Evolutionary conservation across 2,113 vertebrate species (phyloP), one percentile per base, ranked within the genome.

Genomic region (Rhagologus leucostigma): DNA sequence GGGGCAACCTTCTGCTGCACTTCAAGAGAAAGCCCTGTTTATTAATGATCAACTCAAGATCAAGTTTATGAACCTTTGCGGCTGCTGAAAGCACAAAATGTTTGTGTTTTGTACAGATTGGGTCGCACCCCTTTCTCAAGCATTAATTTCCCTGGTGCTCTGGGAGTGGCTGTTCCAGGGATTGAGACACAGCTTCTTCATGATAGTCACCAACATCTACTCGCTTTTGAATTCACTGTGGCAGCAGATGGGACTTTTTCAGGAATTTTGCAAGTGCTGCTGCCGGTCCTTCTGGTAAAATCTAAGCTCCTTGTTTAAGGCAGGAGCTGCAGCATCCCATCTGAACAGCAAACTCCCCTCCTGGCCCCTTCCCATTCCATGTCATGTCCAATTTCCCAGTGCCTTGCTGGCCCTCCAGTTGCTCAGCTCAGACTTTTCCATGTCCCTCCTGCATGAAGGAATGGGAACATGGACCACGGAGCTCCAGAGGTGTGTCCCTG

Each of bases 31-130:
- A 86, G 13, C 22, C 9, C 8, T 65, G 20, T 35, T 94, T 73
- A 57, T 83, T 87, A 83, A 92, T 46, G 37, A 62, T 23, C 55
- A 13, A 2, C 37, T n/a, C 53, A 62, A 90, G 67, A 83, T 49
- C 16, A 56, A 37, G n/a, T 80, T 89, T 41, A 41, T 89, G 91
- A 81, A 78, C 64, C 33, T 67, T 27, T 89, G 92, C 44, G 68
- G 64, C 64, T 90, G 73, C 68, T 78, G 80, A 59, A 70, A 93
- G 68, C 50, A 37, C 16, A 4, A n/a, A 59, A 41, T 67, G 30
- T 83, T 68, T 49, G 60, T 18, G 1, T 88, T 88, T 88, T 13
- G 10, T 30, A 13, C 6, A 0, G 69, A 20, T 8, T 69, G 39
- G 35, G 39, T 80, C 30, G 27, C 26, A 27, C 1, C 10, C 8